phyloP scores from a whole-genome alignment of 2,888 invertebrate species.

The Amblyjoppa fuscipennis region DNA sequence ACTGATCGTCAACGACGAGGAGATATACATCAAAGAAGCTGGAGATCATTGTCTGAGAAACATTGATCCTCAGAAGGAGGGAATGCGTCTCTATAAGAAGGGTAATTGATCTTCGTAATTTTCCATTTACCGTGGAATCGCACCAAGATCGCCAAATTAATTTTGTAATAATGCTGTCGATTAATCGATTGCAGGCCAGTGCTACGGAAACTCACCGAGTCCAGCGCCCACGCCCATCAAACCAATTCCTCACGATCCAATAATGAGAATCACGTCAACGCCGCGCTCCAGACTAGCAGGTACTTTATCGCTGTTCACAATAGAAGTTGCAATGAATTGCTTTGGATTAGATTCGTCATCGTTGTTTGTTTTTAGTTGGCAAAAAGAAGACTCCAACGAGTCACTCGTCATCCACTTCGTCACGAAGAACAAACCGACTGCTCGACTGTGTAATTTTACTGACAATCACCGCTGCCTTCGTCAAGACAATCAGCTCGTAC shows the following conservation, averaged over 20 bases:
- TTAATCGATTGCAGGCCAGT: slow-evolving; percentile 78
- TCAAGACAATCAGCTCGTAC: slow-evolving; percentile 42
- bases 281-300: slow-evolving; percentile 76
- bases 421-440: slow-evolving; percentile 43
- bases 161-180: neutral
- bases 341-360: neutral
- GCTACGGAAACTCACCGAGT: slow-evolving; percentile 83
- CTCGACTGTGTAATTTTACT: slow-evolving; percentile 54
- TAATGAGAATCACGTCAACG: slow-evolving; percentile 79
- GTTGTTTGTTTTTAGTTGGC: slow-evolving; percentile 57
- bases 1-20: slow-evolving; percentile 87
- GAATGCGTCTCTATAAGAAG: slow-evolving; percentile 88
- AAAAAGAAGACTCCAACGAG: slow-evolving; percentile 68
- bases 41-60: slow-evolving; percentile 89
- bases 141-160: neutral
- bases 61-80: slow-evolving; percentile 87
- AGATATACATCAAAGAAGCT: slow-evolving; percentile 89
- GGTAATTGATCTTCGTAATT: slow-evolving; percentile 76
- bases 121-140: neutral
- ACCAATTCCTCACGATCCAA: slow-evolving; percentile 79
- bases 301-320: slow-evolving; percentile 57
- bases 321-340: slow-evolving; percentile 14
- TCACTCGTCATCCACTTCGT: slow-evolving; percentile 61
- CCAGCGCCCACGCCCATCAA: slow-evolving; percentile 83
- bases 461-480: slow-evolving; percentile 50